Conservation (phyloP, 2,113 vertebrate species). For the Ailuropoda melanoleuca region DNA sequence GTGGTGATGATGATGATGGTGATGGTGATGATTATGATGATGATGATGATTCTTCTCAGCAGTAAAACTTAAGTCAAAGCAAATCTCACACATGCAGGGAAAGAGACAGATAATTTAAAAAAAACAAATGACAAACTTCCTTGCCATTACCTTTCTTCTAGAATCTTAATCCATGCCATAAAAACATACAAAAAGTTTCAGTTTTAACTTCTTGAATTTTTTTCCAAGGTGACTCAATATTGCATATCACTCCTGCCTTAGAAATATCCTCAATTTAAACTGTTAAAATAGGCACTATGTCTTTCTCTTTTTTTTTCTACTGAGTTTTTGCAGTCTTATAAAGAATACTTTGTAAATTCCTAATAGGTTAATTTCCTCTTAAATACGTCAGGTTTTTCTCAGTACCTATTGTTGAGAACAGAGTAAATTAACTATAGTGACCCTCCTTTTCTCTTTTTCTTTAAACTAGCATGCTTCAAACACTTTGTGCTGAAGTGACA, state of each 20-base stretch:
- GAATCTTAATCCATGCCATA: background rate
- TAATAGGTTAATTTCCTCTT: slow-evolving; percentile 20
- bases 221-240: background rate
- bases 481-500: background rate
- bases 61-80: slow-evolving; percentile 7
- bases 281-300: background rate
- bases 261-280: background rate
- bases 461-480: background rate
- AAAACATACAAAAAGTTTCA: background rate
- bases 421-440: background rate
- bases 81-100: background rate
- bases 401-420: background rate
- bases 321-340: background rate
- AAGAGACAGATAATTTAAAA: background rate
- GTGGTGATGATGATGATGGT: background rate
- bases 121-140: background rate
- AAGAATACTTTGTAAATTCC: background rate
- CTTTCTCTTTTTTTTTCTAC: background rate
- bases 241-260: background rate
- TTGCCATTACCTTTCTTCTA: background rate
- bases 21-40: background rate
- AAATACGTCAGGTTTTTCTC: background rate
- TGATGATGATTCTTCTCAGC: background rate
- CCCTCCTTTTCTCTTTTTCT: background rate
- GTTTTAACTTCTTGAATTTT: background rate